Evolutionary conservation across 1,140 invertebrate genomes (phyloP).

Genomic region (Nomia melanderi): DNA sequence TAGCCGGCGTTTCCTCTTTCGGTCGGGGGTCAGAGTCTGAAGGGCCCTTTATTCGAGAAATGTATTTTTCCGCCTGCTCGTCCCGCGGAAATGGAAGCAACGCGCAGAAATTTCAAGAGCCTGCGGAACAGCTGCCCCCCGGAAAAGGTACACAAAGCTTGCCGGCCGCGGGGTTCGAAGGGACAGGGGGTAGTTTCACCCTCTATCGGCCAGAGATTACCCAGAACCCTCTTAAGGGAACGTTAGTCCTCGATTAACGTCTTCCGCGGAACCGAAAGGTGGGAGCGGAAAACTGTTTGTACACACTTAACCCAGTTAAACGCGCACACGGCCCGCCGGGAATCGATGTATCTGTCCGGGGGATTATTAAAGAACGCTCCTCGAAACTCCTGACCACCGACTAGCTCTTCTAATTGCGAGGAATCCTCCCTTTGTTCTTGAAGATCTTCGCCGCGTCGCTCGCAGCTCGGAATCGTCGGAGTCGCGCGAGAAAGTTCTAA

Average conservation of each 20-base stretch:
- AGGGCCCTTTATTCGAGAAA: not conserved
- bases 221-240: slow-evolving; percentile 12
- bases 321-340: not conserved
- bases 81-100: not conserved
- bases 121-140: not conserved
- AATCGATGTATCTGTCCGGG: slow-evolving; percentile 1
- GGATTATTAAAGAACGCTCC: not conserved
- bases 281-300: slow-evolving; percentile 15
- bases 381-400: not conserved
- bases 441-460: not conserved
- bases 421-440: not conserved
- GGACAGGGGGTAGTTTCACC: not conserved
- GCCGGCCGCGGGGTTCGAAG: too few relatives aligned
- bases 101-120: not conserved
- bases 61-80: not conserved
- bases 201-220: slow-evolving; percentile 13
- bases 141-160: not conserved
- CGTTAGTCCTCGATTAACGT: slow-evolving; percentile 19
- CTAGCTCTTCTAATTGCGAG: not conserved
- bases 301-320: slow-evolving; percentile 26
- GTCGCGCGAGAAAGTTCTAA: too few relatives aligned
- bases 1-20: not conserved
- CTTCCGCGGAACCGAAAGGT: not conserved
- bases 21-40: not conserved
- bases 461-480: too few relatives aligned